Evolutionary conservation across 1,140 invertebrate genomes (phyloP), one percentile per base, ranked within the genome.

Genomic region (Drosophila athabasca): DNA sequence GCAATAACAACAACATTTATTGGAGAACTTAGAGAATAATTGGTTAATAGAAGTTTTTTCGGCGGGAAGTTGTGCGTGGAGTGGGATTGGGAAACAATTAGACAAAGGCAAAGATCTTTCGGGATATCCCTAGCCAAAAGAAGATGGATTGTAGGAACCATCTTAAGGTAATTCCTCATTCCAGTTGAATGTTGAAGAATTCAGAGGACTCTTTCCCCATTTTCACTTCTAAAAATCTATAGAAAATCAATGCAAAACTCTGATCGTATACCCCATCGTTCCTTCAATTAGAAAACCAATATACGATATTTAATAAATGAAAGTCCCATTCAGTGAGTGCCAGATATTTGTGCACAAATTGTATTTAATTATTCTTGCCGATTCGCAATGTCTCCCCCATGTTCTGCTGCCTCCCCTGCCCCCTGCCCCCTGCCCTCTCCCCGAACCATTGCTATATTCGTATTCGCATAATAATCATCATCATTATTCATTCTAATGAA

Each of bases 401-500:
- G 7, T 7, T 31, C 29, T 31, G 17, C 2, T 24, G 22, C 31
- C 31, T 9, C 31, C 8, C 6, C 26, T 7, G 26, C 26, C 26
- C 26, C 6, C 26, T 7, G 0, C 49, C 65, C 67, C 66, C 66
- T 62, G 2, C 71, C 75, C 67, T 54, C 67, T 19, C 17, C 17
- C 1, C 17, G 50, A 65, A 64, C 29, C 29, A 35, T 35, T 9
- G 29, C 29, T 31, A 9, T 31, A 31, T 31, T 7, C n/a, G 26
- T 35, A 35, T 35, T 9, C n/a, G 35, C 46, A 46, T 8, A 55
- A 75, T 70, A 75, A 76, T 74, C 65, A 72, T 74, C 65, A 72
- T 54, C 61, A 82, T 82, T 70, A 59, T 71, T 82, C 70, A 76
- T 75, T 83, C 54, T 62, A 68, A 73, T 62, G 69, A 75, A 46